These are phyloP conservation scores for Diorhabda carinulata DNA, from an alignment of 1,140 invertebrate genomes.

Conservation along the genomic window DNA sequence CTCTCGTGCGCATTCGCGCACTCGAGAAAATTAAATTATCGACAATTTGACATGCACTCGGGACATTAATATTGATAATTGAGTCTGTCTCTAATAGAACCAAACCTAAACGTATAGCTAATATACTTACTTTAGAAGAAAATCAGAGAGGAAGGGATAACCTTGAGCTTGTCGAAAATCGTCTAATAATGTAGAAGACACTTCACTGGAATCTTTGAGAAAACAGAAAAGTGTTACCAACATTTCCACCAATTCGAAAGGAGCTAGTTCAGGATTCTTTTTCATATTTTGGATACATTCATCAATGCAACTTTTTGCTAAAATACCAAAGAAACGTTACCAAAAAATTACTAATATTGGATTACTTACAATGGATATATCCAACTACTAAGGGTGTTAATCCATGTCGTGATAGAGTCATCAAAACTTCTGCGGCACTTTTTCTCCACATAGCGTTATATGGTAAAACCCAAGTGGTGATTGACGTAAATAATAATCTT, in stretches of 20 bases:
- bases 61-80: no score
- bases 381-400: constrained; percentile 87
- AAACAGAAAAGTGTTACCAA: constrained; percentile 98
- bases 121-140: constrained; percentile 81
- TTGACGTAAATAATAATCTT: constrained; percentile 91
- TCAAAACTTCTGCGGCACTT: constrained; percentile 92
- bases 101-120: no score
- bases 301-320: constrained; percentile 92
- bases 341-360: not conserved
- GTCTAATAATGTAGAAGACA: constrained; percentile 89
- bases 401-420: constrained; percentile 92
- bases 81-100: no score
- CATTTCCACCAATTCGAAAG: constrained; percentile 97
- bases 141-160: constrained; percentile 91
- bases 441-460: constrained; percentile 96
- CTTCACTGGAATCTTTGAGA: constrained; percentile 96
- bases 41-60: no score
- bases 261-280: constrained; percentile 83
- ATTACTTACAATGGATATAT: constrained; percentile 90
- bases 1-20: no score
- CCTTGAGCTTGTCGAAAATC: constrained; percentile 94
- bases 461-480: constrained; percentile 88
- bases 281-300: constrained; percentile 97
- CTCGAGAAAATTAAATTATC: no score
- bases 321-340: constrained; percentile 28